phyloP scores from a whole-genome alignment of 2,888 invertebrate genomes.

The Selenia dentaria region DNA sequence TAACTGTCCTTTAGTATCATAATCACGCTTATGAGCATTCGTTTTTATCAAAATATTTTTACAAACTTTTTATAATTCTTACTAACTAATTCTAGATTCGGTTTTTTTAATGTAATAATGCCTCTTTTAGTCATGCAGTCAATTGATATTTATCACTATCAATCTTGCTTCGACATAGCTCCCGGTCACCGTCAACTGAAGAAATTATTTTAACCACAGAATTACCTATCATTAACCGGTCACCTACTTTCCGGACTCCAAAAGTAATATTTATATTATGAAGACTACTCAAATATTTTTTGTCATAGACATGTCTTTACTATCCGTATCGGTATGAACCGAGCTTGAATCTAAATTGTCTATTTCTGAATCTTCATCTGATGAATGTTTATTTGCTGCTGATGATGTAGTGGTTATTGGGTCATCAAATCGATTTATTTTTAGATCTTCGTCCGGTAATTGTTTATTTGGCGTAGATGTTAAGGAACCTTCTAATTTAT shows the following conservation, averaged over 20 bases:
- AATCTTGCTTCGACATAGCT: neutral
- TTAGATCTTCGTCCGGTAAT: no score
- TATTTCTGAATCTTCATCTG: no score
- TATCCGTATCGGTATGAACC: no score
- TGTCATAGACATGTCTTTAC: no score
- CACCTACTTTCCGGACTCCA: neutral
- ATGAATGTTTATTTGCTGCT: neutral
- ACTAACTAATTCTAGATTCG: neutral
- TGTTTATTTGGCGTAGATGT: no score
- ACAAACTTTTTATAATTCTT: neutral
- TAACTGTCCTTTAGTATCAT: neutral
- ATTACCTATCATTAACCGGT: neutral
- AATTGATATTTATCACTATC: neutral
- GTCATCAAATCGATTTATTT: no score
- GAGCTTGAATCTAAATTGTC: no score
- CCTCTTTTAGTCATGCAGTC: neutral
- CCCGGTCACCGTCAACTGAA: neutral
- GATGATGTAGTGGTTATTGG: no score
- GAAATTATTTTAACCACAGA: neutral
- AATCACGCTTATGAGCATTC: slow-evolving; percentile 4
- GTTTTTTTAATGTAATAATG: neutral
- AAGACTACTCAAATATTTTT: neutral
- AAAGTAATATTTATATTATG: neutral
- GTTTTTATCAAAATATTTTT: slow-evolving; percentile 1
- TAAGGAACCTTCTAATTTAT: neutral